These are phyloP conservation scores for Ectobius pallidus DNA, from an alignment of 2,888 invertebrate genomes.

Conservation along the genomic window DNA sequence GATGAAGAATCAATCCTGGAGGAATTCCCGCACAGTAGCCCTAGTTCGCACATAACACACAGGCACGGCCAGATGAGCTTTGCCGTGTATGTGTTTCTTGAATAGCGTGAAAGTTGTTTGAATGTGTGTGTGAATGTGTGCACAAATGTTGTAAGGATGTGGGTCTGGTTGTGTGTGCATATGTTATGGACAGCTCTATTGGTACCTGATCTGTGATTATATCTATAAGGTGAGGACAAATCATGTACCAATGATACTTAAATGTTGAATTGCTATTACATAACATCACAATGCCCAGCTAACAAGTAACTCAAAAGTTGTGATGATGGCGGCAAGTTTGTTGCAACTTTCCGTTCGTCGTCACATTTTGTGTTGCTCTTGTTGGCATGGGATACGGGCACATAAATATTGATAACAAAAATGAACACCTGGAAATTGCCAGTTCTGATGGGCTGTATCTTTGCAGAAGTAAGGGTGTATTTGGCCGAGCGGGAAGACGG, in stretches of 20 bases:
- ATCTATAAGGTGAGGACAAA: conserved; percentile 24
- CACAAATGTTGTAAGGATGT: background rate
- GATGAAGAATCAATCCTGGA: conserved; percentile 41
- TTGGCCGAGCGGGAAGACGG: conserved; percentile 39
- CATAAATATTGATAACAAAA: background rate
- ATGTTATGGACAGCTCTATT: conserved; percentile 1
- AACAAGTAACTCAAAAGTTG: too few relatives aligned
- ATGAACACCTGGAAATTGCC: conserved; percentile 10
- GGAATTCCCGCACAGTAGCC: conserved; percentile 33
- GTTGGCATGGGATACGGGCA: background rate
- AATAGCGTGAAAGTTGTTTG: conserved; percentile 2
- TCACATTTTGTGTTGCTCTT: too few relatives aligned
- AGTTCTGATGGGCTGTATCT: conserved; percentile 49
- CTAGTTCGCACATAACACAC: conserved; percentile 30
- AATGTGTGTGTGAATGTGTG: background rate
- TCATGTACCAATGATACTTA: conserved; percentile 17
- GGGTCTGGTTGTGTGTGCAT: background rate
- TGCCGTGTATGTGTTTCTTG: conserved; percentile 21
- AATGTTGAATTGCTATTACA: background rate
- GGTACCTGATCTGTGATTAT: conserved; percentile 14
- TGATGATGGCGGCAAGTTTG: too few relatives aligned
- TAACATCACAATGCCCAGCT: background rate
- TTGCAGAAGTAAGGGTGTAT: conserved; percentile 49
- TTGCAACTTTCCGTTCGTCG: too few relatives aligned
- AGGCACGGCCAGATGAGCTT: conserved; percentile 28